Percentiles rank a stretch among this genome's conserved stretches.
Evolutionary conservation across 2,113 vertebrate genomes (phyloP).

Genomic region (Ellobius talpinus): DNA sequence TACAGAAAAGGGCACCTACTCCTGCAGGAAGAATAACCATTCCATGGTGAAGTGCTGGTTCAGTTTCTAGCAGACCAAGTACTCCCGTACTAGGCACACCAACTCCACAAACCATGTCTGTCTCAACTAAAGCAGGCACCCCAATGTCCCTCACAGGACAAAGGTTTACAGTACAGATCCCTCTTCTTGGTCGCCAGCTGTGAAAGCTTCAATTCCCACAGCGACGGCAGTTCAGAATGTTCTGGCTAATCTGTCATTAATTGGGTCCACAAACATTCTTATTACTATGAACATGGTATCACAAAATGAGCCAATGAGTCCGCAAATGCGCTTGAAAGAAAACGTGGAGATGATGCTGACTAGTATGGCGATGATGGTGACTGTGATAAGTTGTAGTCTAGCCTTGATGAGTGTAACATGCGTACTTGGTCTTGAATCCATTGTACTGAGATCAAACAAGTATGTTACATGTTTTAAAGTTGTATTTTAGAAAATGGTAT

Average conservation of each 20-base stretch:
- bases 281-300: conserved; percentile 95
- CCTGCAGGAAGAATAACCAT: conserved; percentile 86
- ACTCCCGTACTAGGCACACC: conserved; percentile 84
- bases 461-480: conserved; percentile 66
- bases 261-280: conserved; percentile 97
- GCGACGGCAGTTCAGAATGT: conserved; percentile 94
- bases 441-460: conserved; percentile 60
- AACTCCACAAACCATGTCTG: conserved; percentile 62
- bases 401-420: neutral
- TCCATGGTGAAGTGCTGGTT: conserved; percentile 85
- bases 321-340: conserved; percentile 92
- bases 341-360: conserved; percentile 94
- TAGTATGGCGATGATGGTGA: conserved; percentile 94
- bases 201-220: conserved; percentile 88
- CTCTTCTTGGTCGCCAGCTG: conserved; percentile 89
- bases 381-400: conserved; percentile 88
- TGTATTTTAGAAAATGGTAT: conserved; percentile 62
- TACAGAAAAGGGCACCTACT: conserved; percentile 94
- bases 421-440: conserved; percentile 23
- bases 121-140: conserved; percentile 90
- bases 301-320: conserved; percentile 88
- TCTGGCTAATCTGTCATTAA: conserved; percentile 95
- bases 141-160: conserved; percentile 94
- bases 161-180: conserved; percentile 97
- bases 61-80: conserved; percentile 87